Evolutionary conservation across 2,113 vertebrate genomes (phyloP).

Genomic region (Triplophysa tibetana): DNA sequence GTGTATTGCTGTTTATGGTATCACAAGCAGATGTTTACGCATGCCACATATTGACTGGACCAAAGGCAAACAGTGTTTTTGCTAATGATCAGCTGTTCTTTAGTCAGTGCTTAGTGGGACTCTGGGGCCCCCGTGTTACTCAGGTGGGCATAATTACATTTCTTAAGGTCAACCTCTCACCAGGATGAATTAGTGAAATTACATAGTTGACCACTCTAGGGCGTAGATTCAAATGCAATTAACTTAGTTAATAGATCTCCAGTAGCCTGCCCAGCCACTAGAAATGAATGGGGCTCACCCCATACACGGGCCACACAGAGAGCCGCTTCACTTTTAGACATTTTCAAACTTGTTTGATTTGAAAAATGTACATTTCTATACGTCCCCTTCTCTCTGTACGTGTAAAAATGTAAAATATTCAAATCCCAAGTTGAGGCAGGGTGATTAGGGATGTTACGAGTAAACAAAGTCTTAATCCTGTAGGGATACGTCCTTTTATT

Average conservation of each 20-base stretch:
- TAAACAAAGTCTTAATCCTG: constrained; percentile 41
- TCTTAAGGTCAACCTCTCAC: constrained; percentile 82
- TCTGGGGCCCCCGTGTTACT: constrained; percentile 74
- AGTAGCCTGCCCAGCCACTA: constrained; percentile 61
- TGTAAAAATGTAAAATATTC: constrained; percentile 22
- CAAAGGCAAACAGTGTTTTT: constrained; percentile 75
- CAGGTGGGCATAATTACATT: constrained; percentile 83
- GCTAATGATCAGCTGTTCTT: constrained; percentile 76
- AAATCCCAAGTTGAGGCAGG: constrained; percentile 33
- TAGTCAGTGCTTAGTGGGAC: constrained; percentile 72
- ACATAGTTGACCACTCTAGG: constrained; percentile 80
- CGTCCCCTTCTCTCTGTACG: constrained; percentile 24
- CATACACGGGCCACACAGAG: constrained; percentile 49
- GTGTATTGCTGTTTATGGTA: constrained; percentile 19
- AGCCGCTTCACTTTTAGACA: constrained; percentile 36
- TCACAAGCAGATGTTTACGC: constrained; percentile 49
- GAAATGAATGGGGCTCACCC: constrained; percentile 58
- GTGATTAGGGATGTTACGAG: constrained; percentile 23
- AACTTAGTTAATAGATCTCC: constrained; percentile 76
- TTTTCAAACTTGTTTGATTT: constrained; percentile 39
- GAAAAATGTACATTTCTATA: constrained; percentile 29
- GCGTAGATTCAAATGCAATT: constrained; percentile 78
- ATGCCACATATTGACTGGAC: constrained; percentile 49
- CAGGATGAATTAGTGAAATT: constrained; percentile 81
- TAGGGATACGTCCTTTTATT: constrained; percentile 61